Evolutionary conservation across 2,888 invertebrate genomes (phyloP).

Genomic region (Chalcosyrphus nemorum): DNA sequence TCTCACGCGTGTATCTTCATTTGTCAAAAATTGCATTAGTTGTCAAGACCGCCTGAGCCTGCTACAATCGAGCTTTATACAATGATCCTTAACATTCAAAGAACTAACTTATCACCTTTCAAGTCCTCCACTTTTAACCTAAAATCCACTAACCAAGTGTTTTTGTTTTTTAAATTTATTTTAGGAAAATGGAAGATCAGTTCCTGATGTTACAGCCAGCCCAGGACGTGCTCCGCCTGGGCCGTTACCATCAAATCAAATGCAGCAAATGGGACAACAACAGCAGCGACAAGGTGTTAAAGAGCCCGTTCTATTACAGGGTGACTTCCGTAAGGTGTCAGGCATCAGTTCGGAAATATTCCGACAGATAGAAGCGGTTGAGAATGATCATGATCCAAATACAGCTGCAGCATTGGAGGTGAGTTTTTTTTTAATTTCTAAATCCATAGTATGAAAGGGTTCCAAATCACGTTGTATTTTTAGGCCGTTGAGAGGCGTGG

Average conservation of each 20-base stretch:
- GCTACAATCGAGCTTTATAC: too few relatives aligned
- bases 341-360: conserved; percentile 98
- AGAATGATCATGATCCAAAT: conserved; percentile 96
- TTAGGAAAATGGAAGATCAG: conserved; percentile 95
- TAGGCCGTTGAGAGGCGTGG: conserved; percentile 94
- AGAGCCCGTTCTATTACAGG: conserved; percentile 92
- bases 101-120: too few relatives aligned
- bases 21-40: too few relatives aligned
- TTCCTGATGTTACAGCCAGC: conserved; percentile 95
- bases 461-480: too few relatives aligned
- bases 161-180: conserved; percentile 71
- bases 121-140: too few relatives aligned
- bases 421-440: conserved; percentile 72
- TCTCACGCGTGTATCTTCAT: too few relatives aligned
- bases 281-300: conserved; percentile 81
- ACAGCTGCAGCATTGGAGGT: conserved; percentile 95
- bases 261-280: conserved; percentile 82
- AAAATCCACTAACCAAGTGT: background rate
- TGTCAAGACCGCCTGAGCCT: too few relatives aligned
- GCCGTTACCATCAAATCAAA: conserved; percentile 84
- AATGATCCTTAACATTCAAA: too few relatives aligned
- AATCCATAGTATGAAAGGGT: background rate
- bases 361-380: conserved; percentile 97
- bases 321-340: conserved; percentile 97
- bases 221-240: conserved; percentile 91